These are phyloP conservation scores for Dromius quadrimaculatus DNA, from an alignment of 2,888 invertebrate species.

Conservation along the genomic window DNA sequence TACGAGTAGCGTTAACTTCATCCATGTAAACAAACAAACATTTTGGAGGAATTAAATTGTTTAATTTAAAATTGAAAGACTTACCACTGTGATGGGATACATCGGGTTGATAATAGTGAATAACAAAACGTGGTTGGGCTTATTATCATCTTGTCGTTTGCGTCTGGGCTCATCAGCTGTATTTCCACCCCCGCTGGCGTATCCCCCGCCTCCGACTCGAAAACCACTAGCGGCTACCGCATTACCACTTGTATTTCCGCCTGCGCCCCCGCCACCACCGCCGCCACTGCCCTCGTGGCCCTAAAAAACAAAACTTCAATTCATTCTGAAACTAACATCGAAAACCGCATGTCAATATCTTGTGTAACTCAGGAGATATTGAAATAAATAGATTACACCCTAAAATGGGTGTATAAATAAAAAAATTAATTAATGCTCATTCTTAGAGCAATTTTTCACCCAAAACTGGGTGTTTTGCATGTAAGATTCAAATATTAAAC, in stretches of 20 bases:
- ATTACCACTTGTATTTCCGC: conserved; percentile 6
- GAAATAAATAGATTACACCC: too few species aligned
- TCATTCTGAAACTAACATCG: background rate
- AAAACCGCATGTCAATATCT: too few species aligned
- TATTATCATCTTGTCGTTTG: conserved; percentile 84
- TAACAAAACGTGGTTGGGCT: conserved; percentile 95
- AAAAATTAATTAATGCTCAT: too few species aligned
- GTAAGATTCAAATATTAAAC: too few species aligned
- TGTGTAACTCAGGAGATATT: too few species aligned
- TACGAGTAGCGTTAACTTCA: too few species aligned
- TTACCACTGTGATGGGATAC: conserved; percentile 99
- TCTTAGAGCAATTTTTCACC: too few species aligned
- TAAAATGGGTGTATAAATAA: too few species aligned
- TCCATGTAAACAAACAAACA: too few species aligned
- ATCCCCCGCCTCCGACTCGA: conserved; percentile 46
- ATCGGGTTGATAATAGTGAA: conserved; percentile 98
- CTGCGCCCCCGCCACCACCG: conserved; percentile 42
- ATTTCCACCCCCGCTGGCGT: conserved; percentile 53
- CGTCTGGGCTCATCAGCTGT: conserved; percentile 75
- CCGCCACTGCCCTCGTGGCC: conserved; percentile 52
- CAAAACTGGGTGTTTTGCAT: too few species aligned
- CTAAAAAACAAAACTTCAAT: conserved; percentile 51
- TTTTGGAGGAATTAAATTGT: too few species aligned
- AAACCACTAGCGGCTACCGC: conserved; percentile 26
- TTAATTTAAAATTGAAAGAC: conserved; percentile 65